phyloP scores from a whole-genome alignment of 2,797 vertebrate species.

The Myotis vivesi region DNA sequence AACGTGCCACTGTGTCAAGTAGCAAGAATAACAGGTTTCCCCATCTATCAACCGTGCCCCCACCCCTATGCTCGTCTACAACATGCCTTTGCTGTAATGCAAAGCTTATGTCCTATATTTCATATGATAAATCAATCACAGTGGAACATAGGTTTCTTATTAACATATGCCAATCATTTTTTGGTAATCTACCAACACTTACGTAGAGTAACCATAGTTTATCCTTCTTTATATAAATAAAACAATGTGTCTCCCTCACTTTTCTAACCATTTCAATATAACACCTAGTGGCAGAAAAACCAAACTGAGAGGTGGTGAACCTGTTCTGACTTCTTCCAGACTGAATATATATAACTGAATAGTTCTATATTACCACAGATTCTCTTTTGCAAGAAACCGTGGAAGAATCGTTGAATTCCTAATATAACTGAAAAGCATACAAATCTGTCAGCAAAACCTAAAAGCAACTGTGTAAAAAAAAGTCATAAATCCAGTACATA shows the following conservation, averaged over 20 bases:
- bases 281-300: constrained; percentile 39
- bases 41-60: neutral
- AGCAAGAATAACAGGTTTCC: constrained; percentile 3
- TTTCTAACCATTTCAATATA: constrained; percentile 57
- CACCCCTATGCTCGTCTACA: neutral
- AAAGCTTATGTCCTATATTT: constrained; percentile 63
- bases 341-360: constrained; percentile 42
- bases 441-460: constrained; percentile 29
- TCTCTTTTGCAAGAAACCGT: constrained; percentile 38
- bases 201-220: constrained; percentile 28
- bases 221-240: constrained; percentile 62
- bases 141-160: constrained; percentile 68
- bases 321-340: constrained; percentile 53
- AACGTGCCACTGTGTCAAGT: neutral
- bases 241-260: constrained; percentile 59
- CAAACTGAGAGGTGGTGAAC: constrained; percentile 26
- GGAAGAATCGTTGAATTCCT: neutral
- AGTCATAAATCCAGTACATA: neutral
- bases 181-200: constrained; percentile 56
- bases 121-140: constrained; percentile 70
- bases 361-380: constrained; percentile 39
- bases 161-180: constrained; percentile 71
- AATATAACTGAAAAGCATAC: constrained; percentile 31
- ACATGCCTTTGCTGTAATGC: constrained; percentile 41
- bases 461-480: neutral